Base-by-base conservation (phyloP, 2,113 vertebrate species). In the Platanista minor region DNA sequence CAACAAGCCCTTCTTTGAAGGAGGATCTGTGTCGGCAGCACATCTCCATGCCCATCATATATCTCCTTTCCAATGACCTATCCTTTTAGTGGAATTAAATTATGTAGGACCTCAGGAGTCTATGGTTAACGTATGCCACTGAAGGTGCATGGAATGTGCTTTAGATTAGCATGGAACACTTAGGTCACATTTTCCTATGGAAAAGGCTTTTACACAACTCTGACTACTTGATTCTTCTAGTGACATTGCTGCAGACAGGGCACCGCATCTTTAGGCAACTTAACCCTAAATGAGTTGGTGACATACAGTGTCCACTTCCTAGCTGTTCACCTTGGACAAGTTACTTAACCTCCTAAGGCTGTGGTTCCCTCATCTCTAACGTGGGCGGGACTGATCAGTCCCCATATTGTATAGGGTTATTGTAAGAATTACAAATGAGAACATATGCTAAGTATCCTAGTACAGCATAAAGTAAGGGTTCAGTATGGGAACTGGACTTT, bases 391-490 rank as follows among this genome's bases (percentile, higher is more conserved):
- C 17, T 31, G 46, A 29, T 11, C 8, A 25, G 7, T 62, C n/a
- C 25, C 27, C 5, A 2, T 23, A 10, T 52, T 9, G 71, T 12
- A 39, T 7, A 29, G n/a, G 25, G 18, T 41, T 33, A 17, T 61
- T 33, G 11, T 74, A 67, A 94, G 33, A 84, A 49, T 80, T 72
- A 41, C 18, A 71, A 52, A 95, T 74, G 57, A 74, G 84, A 62
- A 46, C 27, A 5, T n/a, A 8, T 14, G 31, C 7, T 29, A 39
- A 69, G 23, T 54, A 10, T 29, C 29, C 11, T 12, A n/a, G 31
- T 33, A 29, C 2, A 59, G 18, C 11, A 17, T 14, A 4, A 17
- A 10, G 6, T 20, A 57, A 57, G 11, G 46, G 15, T 52, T 84
- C 41, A 36, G 0, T 54, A 72, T 36, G 46, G 29, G n/a, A 61